Conservation (phyloP, 1,140 invertebrate genomes). For the Drosophila malerkotliana region DNA sequence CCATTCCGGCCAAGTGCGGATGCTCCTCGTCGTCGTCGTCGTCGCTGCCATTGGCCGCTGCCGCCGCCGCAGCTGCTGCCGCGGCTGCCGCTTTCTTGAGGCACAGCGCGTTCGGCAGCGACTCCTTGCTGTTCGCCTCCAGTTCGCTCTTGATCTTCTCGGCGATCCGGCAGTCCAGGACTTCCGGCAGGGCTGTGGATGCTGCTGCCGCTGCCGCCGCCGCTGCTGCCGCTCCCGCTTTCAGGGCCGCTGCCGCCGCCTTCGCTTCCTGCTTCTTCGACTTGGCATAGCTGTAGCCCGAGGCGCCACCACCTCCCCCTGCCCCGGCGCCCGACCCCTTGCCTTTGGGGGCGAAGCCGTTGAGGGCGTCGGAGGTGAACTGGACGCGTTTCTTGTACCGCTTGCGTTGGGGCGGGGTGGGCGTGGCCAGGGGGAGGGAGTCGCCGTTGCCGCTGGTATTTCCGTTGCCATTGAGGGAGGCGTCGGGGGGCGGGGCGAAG, state of each 20-base stretch:
- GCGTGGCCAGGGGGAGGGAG: conserved; percentile 41
- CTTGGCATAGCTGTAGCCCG: conserved; percentile 38
- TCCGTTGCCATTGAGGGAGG: conserved; percentile 48
- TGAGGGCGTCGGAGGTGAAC: conserved; percentile 74
- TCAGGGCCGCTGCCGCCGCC: conserved; percentile 62
- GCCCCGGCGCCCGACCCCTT: conserved; percentile 26
- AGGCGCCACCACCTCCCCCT: conserved; percentile 4
- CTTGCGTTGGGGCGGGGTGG: conserved; percentile 71
- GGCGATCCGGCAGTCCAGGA: conserved; percentile 82
- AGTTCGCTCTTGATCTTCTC: conserved; percentile 84
- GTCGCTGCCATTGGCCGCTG: conserved; percentile 50
- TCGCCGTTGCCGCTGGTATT: conserved; percentile 34
- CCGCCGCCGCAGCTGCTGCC: conserved; percentile 55
- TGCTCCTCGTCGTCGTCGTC: conserved; percentile 62
- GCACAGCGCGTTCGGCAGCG: conserved; percentile 70
- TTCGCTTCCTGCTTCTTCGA: conserved; percentile 73
- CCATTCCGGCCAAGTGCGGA: conserved; percentile 4
- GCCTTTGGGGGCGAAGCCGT: conserved; percentile 62
- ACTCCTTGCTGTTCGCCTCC: conserved; percentile 73
- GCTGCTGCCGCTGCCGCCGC: conserved; percentile 48
- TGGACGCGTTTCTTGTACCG: conserved; percentile 82
- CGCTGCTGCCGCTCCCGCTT: conserved; percentile 47
- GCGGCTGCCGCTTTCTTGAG: conserved; percentile 71
- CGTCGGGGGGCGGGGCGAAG: conserved; percentile 57
- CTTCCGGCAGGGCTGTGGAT: conserved; percentile 70